Percentiles rank a stretch among this genome's conserved stretches.
Conservation (phyloP, 2,113 vertebrate genomes). For the Epinephelus moara region DNA sequence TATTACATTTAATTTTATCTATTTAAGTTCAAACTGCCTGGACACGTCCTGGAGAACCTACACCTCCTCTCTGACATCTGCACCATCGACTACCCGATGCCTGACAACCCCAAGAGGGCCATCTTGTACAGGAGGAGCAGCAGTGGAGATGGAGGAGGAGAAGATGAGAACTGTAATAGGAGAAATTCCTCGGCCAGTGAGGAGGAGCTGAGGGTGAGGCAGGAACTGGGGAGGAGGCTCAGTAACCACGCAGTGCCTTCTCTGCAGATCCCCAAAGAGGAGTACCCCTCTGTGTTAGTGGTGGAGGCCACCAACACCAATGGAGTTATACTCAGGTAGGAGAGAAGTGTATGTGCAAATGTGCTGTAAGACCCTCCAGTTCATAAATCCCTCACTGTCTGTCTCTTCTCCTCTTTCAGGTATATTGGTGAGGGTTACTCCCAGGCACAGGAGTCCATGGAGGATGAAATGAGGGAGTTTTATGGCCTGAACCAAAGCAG, state of each 20-base stretch:
- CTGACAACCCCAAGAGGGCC: conserved; percentile 91
- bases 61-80: conserved; percentile 91
- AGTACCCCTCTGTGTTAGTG: conserved; percentile 93
- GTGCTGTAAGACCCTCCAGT: not conserved
- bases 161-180: conserved; percentile 83
- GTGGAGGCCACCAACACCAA: conserved; percentile 92
- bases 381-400: not conserved
- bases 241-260: conserved; percentile 83
- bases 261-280: conserved; percentile 89
- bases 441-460: conserved; percentile 93
- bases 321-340: conserved; percentile 91
- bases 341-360: not conserved
- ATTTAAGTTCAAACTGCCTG: conserved; percentile 88
- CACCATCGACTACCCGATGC: conserved; percentile 90
- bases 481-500: conserved; percentile 82
- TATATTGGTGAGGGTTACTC: conserved; percentile 96
- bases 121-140: conserved; percentile 88
- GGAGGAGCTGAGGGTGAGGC: conserved; percentile 64
- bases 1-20: conserved; percentile 14
- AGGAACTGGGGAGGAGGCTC: conserved; percentile 66
- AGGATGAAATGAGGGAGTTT: conserved; percentile 94
- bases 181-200: conserved; percentile 53
- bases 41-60: conserved; percentile 89
- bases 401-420: conserved; percentile 73
- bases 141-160: conserved; percentile 38